Evolutionary conservation across 2,113 vertebrate genomes (phyloP), one percentile per base, ranked within the genome.

Genomic region (Donacobius atricapilla): DNA sequence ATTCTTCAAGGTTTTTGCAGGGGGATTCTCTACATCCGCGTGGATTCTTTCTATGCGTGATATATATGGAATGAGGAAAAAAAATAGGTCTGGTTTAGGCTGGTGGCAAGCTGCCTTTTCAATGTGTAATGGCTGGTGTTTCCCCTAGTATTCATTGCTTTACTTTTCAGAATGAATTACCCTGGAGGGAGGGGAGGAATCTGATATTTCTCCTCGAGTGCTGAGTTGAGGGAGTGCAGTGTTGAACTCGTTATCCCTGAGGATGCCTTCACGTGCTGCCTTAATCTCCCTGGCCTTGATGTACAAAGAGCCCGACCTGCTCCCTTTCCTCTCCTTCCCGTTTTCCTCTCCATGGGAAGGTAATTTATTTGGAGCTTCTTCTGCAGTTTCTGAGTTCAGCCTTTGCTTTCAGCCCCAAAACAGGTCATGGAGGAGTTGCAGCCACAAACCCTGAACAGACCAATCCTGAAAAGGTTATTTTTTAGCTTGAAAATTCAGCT

Each of bases 241-340:
- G 90, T 78, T 93, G 92, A 87, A 48, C 76, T 90, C 31, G 8
- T 93, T 90, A 90, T 75, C 83, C 56, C 1, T 57, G 33, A 90
- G 3, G 42, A 95, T 81, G 71, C 51, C 4, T 92, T 94, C 90
- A 33, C 65, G 37, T 78, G 92, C 90, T 83, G 48, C 8, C 7
- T 58, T 93, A 60, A 90, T 97, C 87, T 88, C 82, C 88, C 56
- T 83, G 87, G 33, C 90, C 90, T 91, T 76, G 92, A 81, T 93
- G 64, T 68, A 80, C 90, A 86, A 71, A 94, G 60, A 68, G 76
- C 80, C 88, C 8, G 15, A 45, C 39, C 76, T 47, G 66, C 42
- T 91, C 68, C 81, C 82, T 64, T 88, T 70, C 65, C 60, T 89
- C 65, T 82, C 78, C 66, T 90, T 65, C 75, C 61, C 70, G 0